These are phyloP conservation scores for Mormoops blainvillei DNA, from an alignment of 2,113 vertebrate species.

Conservation along the genomic window DNA sequence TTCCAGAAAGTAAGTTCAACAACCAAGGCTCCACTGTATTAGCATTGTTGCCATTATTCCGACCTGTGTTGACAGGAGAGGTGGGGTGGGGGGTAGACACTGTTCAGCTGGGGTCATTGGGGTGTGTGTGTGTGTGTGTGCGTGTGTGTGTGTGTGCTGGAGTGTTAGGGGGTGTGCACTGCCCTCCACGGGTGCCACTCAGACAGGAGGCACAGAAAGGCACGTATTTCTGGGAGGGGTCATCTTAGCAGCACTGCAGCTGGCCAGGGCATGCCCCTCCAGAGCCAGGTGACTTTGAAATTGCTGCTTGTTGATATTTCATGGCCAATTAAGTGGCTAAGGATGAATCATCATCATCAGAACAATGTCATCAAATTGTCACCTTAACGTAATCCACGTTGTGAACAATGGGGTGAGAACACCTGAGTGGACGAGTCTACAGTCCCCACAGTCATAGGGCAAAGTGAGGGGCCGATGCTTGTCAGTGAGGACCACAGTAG, in stretches of 20 bases:
- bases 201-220: background rate
- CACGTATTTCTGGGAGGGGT: background rate
- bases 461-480: background rate
- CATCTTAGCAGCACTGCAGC: background rate
- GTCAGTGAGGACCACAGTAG: background rate
- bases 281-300: background rate
- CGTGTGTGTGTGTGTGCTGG: background rate
- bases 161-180: background rate
- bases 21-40: background rate
- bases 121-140: background rate
- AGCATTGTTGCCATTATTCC: background rate
- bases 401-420: background rate
- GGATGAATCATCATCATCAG: background rate
- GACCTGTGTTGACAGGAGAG: background rate
- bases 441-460: background rate
- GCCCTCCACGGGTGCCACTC: background rate
- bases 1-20: too few relatives aligned
- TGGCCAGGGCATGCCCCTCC: background rate
- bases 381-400: background rate
- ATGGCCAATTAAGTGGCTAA: background rate
- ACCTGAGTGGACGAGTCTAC: background rate
- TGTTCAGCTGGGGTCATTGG: background rate
- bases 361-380: background rate
- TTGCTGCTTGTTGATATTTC: background rate
- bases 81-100: background rate